Base-by-base conservation (phyloP, 2,113 vertebrate species). In the Dasyornis broadbenti region DNA sequence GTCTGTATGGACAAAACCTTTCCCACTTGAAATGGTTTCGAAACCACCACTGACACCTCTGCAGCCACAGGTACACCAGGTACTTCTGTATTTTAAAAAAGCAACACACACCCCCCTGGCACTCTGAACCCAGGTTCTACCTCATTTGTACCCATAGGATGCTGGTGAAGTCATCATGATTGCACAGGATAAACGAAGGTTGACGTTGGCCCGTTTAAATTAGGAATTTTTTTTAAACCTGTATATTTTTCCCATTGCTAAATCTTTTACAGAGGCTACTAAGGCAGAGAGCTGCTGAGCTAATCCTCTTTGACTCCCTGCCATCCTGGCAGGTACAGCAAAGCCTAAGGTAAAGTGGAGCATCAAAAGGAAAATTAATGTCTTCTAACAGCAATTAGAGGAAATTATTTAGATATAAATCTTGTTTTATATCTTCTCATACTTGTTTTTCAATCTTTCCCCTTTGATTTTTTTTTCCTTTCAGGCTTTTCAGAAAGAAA, bases 281-380 rank as follows among this genome's bases (percentile, higher is more conserved):
- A 80, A 86, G 78, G 83, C 85, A 95, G 89, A 88, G 97, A 95
- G 95, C 83, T 95, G 96, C 95, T 97, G 96, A 97, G 96, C 83
- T 97, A 97, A 98, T 98, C 97, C 95, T 94, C 96, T 97, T 97
- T 98, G 98, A 98, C 97, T 93, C 92, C 78, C 84, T 97, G 98
- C 98, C 97, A 98, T 95, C 93, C 97, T 98, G 98, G 98, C 97
- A 98, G 96, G 82, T 96, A 97, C 87, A 78, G 91, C 79, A 97
- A 96, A 94, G 97, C 98, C 98, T 75, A 82, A 95, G 98, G 98
- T 98, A 90, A 77, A 96, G 96, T 97, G 93, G 92, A 97, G 97
- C 98, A 98, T 98, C 98, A 98, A 98, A 98, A 97, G 97, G 96
- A 98, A 98, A 98, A 98, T 98, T 95, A 98, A 97, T 97, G 98